phyloP scores from a whole-genome alignment of 2,888 invertebrate species.

The Alloplasta piceator region DNA sequence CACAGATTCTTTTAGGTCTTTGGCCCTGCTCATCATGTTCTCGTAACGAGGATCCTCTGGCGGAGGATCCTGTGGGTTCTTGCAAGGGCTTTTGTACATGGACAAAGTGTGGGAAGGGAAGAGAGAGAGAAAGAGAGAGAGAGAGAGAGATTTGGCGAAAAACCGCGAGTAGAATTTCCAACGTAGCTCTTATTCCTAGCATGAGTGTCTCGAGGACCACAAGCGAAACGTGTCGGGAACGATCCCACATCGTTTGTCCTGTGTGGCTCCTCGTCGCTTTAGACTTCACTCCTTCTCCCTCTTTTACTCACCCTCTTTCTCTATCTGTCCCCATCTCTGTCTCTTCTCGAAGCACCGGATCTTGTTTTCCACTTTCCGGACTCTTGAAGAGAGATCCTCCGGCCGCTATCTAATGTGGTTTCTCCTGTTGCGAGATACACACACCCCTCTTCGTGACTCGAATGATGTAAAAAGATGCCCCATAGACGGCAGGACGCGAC shows the following conservation, averaged over 20 bases:
- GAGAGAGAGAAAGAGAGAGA: neutral
- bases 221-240: slow-evolving; percentile 57
- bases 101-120: neutral
- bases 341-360: slow-evolving; percentile 14
- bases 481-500: neutral
- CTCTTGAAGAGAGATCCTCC: slow-evolving; percentile 20
- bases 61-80: slow-evolving; percentile 9
- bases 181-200: slow-evolving; percentile 41
- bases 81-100: slow-evolving; percentile 8
- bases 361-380: slow-evolving; percentile 49
- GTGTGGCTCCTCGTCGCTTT: slow-evolving; percentile 13
- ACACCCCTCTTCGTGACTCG: slow-evolving; percentile 56
- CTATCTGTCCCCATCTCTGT: neutral
- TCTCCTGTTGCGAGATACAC: neutral
- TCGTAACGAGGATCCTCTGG: neutral
- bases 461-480: slow-evolving; percentile 54
- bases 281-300: slow-evolving; percentile 1
- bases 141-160: slow-evolving; percentile 23
- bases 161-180: slow-evolving; percentile 36
- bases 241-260: slow-evolving; percentile 51
- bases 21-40: neutral
- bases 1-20: slow-evolving; percentile 2
- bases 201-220: slow-evolving; percentile 37
- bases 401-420: slow-evolving; percentile 8
- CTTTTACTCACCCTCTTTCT: neutral